Conservation (phyloP, 2,797 vertebrate species). For the Enteromius treurensis region DNA sequence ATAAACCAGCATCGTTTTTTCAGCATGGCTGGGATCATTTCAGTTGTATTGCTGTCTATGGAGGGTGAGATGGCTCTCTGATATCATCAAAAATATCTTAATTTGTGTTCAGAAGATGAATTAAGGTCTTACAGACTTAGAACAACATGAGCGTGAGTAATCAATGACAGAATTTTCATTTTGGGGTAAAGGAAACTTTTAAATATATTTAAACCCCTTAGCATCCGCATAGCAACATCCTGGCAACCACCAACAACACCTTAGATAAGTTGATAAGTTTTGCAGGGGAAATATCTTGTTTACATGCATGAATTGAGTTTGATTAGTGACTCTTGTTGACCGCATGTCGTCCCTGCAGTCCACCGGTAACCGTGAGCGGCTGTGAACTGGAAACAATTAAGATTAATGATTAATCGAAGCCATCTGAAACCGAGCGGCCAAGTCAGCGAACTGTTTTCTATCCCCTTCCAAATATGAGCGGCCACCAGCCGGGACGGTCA, state of each 20-base stretch:
- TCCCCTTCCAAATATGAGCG: constrained; percentile 9
- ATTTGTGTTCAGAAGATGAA: no score
- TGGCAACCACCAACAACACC: background rate
- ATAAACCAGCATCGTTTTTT: no score
- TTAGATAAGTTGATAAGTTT: background rate
- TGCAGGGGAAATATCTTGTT: background rate
- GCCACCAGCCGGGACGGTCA: constrained; percentile 36
- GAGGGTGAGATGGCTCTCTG: no score
- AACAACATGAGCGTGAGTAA: no score
- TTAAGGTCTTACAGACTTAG: no score
- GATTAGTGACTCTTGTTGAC: background rate
- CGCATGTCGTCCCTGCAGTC: background rate
- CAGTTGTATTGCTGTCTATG: no score
- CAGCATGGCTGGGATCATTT: no score
- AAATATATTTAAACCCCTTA: background rate
- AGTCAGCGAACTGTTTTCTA: constrained; percentile 33
- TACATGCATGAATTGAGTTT: background rate
- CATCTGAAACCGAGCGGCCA: constrained; percentile 19
- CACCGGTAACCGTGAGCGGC: constrained; percentile 17
- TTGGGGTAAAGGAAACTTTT: no score
- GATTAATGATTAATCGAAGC: constrained; percentile 54
- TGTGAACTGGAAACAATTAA: constrained; percentile 34
- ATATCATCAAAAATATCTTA: no score
- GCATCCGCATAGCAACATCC: background rate
- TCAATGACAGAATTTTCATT: no score